These are phyloP conservation scores for Allochrocebus solatus DNA, from an alignment of 2,797 vertebrate species.

Conservation along the genomic window DNA sequence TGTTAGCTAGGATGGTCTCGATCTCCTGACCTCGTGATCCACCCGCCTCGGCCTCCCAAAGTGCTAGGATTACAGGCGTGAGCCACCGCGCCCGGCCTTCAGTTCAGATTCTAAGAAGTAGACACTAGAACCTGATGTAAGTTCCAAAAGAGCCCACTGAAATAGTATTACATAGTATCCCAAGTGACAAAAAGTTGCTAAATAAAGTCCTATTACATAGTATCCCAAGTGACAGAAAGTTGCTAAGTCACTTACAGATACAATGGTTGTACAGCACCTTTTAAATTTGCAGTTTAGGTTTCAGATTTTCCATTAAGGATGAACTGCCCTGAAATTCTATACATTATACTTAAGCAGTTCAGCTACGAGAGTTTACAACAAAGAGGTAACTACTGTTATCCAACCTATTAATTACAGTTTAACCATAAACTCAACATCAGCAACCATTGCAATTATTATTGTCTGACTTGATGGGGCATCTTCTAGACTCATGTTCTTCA, in stretches of 20 bases:
- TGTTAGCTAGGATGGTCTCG: too few species aligned
- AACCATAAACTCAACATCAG: conserved; percentile 35
- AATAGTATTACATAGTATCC: conserved; percentile 80
- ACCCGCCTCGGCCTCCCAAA: too few species aligned
- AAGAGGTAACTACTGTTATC: conserved; percentile 71
- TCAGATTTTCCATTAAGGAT: conserved; percentile 69
- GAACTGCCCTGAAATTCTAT: conserved; percentile 66
- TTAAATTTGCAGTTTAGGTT: conserved; percentile 78
- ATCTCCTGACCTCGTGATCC: too few species aligned
- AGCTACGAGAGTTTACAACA: conserved; percentile 64
- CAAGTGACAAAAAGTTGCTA: conserved; percentile 79
- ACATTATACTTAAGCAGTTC: conserved; percentile 73
- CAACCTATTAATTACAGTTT: conserved; percentile 64
- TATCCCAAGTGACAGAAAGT: conserved; percentile 80
- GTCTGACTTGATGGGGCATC: conserved; percentile 50
- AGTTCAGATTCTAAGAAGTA: conserved; percentile 80
- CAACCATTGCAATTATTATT: conserved; percentile 63
- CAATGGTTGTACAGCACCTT: conserved; percentile 83
- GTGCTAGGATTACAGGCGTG: too few species aligned
- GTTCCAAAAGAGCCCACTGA: conserved; percentile 80
- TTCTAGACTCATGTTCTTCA: conserved; percentile 36
- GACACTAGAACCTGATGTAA: conserved; percentile 77
- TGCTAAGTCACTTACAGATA: conserved; percentile 84
- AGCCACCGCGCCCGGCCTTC: conserved; percentile 21
- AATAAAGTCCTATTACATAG: conserved; percentile 81